phyloP scores from a whole-genome alignment of 2,888 invertebrate species.

The Tipula vernalis region DNA sequence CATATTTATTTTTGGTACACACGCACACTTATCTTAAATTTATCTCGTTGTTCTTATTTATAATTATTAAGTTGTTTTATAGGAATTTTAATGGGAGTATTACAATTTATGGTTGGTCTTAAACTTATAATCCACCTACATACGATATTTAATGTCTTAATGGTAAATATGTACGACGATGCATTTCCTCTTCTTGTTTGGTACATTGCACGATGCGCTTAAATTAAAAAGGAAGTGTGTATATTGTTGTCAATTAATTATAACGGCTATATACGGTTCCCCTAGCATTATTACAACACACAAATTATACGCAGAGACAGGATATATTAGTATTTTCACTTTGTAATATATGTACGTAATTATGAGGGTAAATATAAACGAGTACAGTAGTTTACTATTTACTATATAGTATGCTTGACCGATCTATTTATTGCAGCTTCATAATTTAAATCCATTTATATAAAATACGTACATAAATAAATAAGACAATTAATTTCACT shows the following conservation, averaged over 20 bases:
- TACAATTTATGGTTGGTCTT: neutral
- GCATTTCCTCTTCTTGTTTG: neutral
- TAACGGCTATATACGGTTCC: neutral
- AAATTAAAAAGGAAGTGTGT: neutral
- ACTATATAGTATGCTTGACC: neutral
- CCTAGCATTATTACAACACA: neutral
- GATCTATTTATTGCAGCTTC: neutral
- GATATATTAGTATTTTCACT: neutral
- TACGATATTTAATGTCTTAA: neutral
- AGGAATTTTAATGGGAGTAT: neutral
- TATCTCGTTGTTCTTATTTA: neutral
- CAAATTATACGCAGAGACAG: neutral
- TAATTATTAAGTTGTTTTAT: neutral
- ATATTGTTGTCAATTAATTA: neutral
- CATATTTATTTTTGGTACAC: neutral
- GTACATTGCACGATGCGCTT: neutral
- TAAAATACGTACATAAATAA: neutral
- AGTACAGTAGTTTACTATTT: neutral
- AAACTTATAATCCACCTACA: neutral
- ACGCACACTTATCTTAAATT: neutral
- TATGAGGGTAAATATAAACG: neutral
- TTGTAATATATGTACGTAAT: neutral
- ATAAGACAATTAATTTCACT: neutral
- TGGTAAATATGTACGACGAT: neutral
- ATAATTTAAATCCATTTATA: neutral